A percentile compares a stretch with the other conserved stretches of the same genome.
phyloP scores from a whole-genome alignment of 2,797 vertebrate genomes.

The Sarcophilus harrisii region DNA sequence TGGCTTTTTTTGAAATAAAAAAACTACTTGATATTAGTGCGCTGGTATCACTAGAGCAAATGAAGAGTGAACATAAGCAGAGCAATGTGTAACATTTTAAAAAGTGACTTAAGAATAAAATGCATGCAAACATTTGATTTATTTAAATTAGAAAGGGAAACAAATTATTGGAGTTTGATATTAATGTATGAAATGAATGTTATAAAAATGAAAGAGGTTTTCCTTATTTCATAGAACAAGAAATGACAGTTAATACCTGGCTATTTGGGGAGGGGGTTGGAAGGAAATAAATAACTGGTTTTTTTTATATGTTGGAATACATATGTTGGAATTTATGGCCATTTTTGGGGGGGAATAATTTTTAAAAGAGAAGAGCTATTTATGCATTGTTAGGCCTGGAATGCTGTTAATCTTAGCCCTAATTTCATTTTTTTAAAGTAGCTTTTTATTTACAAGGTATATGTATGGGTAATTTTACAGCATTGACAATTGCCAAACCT shows the following conservation, averaged over 20 bases:
- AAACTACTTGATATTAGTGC: background rate
- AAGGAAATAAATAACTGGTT: background rate
- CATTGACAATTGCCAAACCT: no score
- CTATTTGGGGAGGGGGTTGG: background rate
- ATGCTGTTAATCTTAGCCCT: constrained; percentile 38
- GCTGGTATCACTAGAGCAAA: background rate
- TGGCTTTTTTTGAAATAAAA: background rate
- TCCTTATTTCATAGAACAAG: background rate
- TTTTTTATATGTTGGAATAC: background rate
- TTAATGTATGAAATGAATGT: background rate
- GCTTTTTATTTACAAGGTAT: no score
- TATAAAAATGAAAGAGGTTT: constrained; percentile 12
- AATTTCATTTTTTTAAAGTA: no score
- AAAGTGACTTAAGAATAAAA: constrained; percentile 30
- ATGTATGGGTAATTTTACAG: no score
- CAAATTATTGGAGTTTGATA: background rate
- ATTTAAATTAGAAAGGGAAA: constrained; percentile 7
- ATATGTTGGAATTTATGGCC: background rate
- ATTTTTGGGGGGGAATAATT: background rate
- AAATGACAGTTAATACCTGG: constrained; percentile 24
- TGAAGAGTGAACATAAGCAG: background rate
- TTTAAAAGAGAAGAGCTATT: background rate
- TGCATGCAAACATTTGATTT: background rate
- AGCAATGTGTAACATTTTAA: background rate
- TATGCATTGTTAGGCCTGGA: constrained; percentile 38